Evolutionary conservation across 2,797 vertebrate genomes (phyloP).

Genomic region (Nothura maculosa): DNA sequence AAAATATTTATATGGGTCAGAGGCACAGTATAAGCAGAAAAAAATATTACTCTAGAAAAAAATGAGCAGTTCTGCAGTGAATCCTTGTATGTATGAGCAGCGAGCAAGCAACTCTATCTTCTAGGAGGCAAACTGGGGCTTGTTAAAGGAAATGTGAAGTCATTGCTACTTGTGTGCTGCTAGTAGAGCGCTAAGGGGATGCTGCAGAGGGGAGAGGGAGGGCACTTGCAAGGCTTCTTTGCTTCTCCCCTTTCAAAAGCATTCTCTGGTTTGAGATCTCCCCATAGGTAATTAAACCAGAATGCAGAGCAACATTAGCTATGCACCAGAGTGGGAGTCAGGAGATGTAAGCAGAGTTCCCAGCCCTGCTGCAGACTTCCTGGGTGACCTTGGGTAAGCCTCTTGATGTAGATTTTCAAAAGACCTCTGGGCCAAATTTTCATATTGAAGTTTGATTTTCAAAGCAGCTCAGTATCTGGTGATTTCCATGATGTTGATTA

Average conservation of each 20-base stretch:
- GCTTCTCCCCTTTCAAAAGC: conserved; percentile 52
- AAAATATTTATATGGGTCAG: conserved; percentile 64
- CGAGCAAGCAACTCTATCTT: not conserved
- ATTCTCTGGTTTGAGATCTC: conserved; percentile 43
- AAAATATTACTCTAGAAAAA: conserved; percentile 21
- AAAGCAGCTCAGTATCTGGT: conserved; percentile 66
- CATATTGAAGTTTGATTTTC: conserved; percentile 69
- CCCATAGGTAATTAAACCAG: conserved; percentile 59
- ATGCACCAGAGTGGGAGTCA: conserved; percentile 69
- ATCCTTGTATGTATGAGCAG: not conserved
- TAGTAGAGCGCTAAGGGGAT: not conserved
- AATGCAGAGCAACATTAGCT: conserved; percentile 21
- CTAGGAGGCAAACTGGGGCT: not conserved
- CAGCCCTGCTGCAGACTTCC: conserved; percentile 61
- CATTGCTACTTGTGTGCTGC: not conserved
- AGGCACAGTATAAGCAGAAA: conserved; percentile 2
- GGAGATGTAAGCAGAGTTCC: conserved; percentile 57
- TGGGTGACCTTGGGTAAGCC: conserved; percentile 70
- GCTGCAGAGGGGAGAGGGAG: conserved; percentile 12
- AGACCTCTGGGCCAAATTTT: conserved; percentile 68
- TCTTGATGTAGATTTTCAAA: conserved; percentile 72
- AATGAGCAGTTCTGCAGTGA: not conserved
- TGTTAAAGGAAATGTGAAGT: not conserved
- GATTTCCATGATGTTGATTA: conserved; percentile 68
- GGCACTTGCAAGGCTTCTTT: not conserved